phyloP scores from a whole-genome alignment of 2,888 invertebrate genomes.

The Periphyllus acericola region DNA sequence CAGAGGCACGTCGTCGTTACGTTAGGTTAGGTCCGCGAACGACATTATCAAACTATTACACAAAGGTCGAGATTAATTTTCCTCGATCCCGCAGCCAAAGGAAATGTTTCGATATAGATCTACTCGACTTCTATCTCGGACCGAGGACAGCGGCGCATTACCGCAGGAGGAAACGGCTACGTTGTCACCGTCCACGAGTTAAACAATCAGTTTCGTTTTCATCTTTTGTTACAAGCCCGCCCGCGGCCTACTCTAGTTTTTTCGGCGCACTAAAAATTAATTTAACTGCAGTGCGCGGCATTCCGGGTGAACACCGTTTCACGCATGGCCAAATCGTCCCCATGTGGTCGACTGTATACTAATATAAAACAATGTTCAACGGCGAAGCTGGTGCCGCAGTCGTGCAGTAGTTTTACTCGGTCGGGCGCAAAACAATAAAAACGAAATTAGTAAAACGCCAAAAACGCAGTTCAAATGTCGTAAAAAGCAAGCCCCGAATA shows the following conservation, averaged over 20 bases:
- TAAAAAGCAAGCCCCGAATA: not conserved
- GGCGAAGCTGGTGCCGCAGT: not conserved
- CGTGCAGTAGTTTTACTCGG: slow-evolving; percentile 9
- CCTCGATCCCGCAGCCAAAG: too few relatives aligned
- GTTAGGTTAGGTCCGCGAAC: too few relatives aligned
- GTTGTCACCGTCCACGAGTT: not conserved
- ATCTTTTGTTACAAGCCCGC: too few relatives aligned
- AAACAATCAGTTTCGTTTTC: slow-evolving; percentile 16
- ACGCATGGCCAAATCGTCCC: slow-evolving; percentile 24
- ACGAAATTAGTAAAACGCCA: slow-evolving; percentile 20
- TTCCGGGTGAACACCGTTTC: slow-evolving; percentile 28
- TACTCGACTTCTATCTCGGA: not conserved
- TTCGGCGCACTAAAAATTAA: slow-evolving; percentile 7
- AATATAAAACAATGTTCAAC: not conserved
- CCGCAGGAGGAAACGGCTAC: not conserved
- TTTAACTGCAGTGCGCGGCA: slow-evolving; percentile 19
- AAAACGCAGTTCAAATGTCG: not conserved
- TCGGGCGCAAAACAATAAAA: slow-evolving; percentile 28
- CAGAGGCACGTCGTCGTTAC: too few relatives aligned
- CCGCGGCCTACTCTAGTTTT: slow-evolving; percentile 25
- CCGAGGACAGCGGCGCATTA: not conserved
- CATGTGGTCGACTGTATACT: slow-evolving; percentile 7
- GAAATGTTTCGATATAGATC: not conserved
- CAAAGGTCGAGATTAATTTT: too few relatives aligned
- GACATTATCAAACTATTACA: too few relatives aligned